Base-by-base conservation (phyloP, 2,888 invertebrate species). In the Cyclophora albipunctata region DNA sequence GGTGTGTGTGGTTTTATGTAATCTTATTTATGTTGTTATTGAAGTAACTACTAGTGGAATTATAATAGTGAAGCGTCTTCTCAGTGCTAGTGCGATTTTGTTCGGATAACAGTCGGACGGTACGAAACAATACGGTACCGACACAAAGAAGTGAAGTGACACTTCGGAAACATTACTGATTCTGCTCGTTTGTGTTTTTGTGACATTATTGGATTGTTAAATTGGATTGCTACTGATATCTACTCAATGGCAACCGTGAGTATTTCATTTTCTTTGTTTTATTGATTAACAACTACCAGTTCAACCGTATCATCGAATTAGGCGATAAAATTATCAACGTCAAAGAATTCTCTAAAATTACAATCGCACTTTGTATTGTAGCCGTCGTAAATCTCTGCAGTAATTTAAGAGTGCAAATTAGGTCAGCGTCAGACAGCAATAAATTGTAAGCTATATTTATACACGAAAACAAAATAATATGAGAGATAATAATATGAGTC, bases 1-100 rank as follows among this genome's bases (percentile, higher is more conserved):
- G 77, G 73, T 75, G 84, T 82, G 81, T 83, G 80, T 78, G 80
- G 79, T 83, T 87, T 86, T 85, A 85, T 86, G 80, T 84, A 86
- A 87, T 82, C 80, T 77, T 79, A 77, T 75, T 73, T 71, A 75
- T 73, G 75, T 74, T 73, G 67, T 73, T 75, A 73, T 68, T 71
- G 62, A 75, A 75, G 71, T 70, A 75, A 77, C 68, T 69, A 64
- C 62, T 54, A 70, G 78, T 78, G 76, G 65, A 71, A 66, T 65
- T 67, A 50, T 53, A 57, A 51, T 53, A 62, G 73, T 74, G 71
- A 63, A 63, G 64, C 63, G 67, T 64, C 52, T 52, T 58, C 52
- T 66, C 55, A 65, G 71, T 72, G 71, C 64, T 53, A 66, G 75
- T 73, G 73, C 59, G 64, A 66, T 63, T 60, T 60, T 65, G 72